phyloP scores from a whole-genome alignment of 2,888 invertebrate species.

The Halictus ligatus region DNA sequence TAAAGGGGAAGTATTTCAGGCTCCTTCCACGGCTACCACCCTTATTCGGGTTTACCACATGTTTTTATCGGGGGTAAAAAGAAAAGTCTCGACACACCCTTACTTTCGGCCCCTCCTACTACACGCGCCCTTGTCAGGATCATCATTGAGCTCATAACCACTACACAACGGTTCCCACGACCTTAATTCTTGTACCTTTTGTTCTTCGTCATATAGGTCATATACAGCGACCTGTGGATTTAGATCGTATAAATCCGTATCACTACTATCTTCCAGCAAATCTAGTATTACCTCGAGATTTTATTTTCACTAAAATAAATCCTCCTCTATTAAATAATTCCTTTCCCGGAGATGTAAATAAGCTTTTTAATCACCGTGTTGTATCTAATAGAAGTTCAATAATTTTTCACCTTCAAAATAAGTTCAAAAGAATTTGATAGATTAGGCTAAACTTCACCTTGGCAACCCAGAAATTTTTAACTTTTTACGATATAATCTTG shows the following conservation, averaged over 20 bases:
- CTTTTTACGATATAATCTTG: no score
- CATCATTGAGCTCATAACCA: slow-evolving; percentile 61
- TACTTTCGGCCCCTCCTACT: slow-evolving; percentile 50
- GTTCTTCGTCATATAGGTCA: slow-evolving; percentile 30
- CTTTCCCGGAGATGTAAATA: background rate
- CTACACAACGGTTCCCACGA: slow-evolving; percentile 31
- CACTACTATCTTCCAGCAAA: slow-evolving; percentile 44
- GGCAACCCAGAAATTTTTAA: no score
- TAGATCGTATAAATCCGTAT: slow-evolving; percentile 8
- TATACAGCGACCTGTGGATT: slow-evolving; percentile 64
- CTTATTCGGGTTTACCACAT: slow-evolving; percentile 40
- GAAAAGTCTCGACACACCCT: slow-evolving; percentile 60
- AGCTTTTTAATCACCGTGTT: background rate
- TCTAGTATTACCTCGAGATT: slow-evolving; percentile 31
- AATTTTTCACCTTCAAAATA: background rate
- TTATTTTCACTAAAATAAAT: background rate
- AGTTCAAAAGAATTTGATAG: background rate
- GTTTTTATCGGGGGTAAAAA: slow-evolving; percentile 45
- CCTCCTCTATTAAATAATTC: background rate
- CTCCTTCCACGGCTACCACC: slow-evolving; percentile 23
- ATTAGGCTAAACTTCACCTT: background rate
- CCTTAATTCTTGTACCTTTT: slow-evolving; percentile 55
- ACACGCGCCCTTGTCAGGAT: slow-evolving; percentile 57
- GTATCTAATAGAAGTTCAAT: background rate
- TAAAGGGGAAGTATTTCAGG: slow-evolving; percentile 41